Conservation (phyloP, 1,140 invertebrate species). For the Zaprionus lachaisei region DNA sequence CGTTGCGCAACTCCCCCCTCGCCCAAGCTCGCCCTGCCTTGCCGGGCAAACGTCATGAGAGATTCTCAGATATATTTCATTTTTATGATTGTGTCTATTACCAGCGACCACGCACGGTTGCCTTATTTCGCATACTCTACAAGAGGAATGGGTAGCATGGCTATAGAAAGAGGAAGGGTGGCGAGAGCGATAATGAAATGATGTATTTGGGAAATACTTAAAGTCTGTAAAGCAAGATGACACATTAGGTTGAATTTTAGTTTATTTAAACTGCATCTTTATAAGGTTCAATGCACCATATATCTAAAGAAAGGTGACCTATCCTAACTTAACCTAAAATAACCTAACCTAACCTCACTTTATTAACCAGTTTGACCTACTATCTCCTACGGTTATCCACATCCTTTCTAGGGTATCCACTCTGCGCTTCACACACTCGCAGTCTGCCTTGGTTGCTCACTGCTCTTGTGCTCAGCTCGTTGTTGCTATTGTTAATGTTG, state of each 20-base stretch:
- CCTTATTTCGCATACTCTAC: constrained; percentile 50
- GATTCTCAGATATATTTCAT: constrained; percentile 83
- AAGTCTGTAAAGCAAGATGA: no score
- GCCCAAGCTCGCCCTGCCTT: constrained; percentile 32
- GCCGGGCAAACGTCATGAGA: constrained; percentile 66
- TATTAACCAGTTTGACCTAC: not conserved
- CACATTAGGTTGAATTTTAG: no score
- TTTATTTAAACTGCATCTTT: no score
- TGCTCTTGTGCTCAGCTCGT: constrained; percentile 31
- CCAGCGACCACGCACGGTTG: constrained; percentile 79
- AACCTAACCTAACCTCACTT: not conserved
- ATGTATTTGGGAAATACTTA: not conserved
- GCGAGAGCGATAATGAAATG: not conserved
- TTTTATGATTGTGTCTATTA: constrained; percentile 83
- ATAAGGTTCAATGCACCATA: no score
- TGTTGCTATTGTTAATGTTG: constrained; percentile 69
- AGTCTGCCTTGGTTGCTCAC: constrained; percentile 9
- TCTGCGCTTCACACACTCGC: not conserved
- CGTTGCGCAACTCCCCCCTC: constrained; percentile 63
- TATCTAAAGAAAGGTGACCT: no score
- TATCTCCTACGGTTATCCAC: not conserved
- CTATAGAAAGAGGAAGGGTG: not conserved
- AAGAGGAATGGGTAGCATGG: not conserved
- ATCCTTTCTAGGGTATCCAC: constrained; percentile 16
- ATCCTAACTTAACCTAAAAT: not conserved